Conservation (phyloP, 2,797 vertebrate genomes). For the Sebastes iracundus region DNA sequence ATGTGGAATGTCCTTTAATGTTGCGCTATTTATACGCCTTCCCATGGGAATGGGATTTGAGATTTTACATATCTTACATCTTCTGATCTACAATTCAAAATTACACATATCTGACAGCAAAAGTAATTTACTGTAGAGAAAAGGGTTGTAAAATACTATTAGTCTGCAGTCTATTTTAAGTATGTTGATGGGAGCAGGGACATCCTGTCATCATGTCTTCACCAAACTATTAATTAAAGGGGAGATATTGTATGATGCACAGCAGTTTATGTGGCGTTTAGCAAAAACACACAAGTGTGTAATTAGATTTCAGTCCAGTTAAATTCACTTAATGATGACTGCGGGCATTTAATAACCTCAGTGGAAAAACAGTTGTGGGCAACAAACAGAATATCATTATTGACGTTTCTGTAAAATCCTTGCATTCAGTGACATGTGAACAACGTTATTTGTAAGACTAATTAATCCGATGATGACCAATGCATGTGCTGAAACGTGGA, state of each 20-base stretch:
- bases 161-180: background rate
- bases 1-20: no score
- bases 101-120: background rate
- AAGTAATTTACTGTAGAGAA: background rate
- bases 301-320: background rate
- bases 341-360: background rate
- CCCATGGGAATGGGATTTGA: no score
- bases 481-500: background rate
- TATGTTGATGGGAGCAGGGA: background rate
- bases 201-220: background rate
- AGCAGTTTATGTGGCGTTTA: background rate
- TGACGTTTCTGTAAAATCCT: background rate
- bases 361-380: background rate
- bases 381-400: background rate
- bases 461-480: background rate
- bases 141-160: no score
- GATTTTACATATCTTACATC: no score
- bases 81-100: no score
- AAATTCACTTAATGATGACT: background rate
- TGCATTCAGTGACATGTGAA: background rate
- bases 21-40: no score
- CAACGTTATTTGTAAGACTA: background rate
- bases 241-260: background rate
- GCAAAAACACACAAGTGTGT: background rate
- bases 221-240: background rate